Evolutionary conservation across 2,888 invertebrate species (phyloP).

Genomic region (Abrostola tripartita): DNA sequence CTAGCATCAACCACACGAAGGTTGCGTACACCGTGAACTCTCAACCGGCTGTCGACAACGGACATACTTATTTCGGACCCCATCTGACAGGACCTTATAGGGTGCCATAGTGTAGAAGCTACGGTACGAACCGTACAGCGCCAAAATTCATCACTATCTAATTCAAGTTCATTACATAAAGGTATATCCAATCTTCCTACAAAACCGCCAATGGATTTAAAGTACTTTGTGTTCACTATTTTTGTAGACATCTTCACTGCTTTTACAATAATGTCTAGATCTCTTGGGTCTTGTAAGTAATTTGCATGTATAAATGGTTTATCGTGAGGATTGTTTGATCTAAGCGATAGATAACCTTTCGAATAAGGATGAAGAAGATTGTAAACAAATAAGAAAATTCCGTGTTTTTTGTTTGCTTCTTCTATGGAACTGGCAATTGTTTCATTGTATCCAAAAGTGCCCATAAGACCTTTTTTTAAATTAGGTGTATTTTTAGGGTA

Average conservation of each 20-base stretch:
- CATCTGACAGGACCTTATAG: constrained; percentile 89
- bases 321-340: constrained; percentile 23
- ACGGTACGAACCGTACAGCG: constrained; percentile 19
- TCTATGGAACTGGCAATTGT: constrained; percentile 20
- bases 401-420: constrained; percentile 16
- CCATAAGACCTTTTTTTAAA: constrained; percentile 10
- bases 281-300: constrained; percentile 20
- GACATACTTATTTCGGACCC: constrained; percentile 77
- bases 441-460: constrained; percentile 22
- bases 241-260: constrained; percentile 19
- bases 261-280: constrained; percentile 15
- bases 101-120: constrained; percentile 87
- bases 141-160: constrained; percentile 46
- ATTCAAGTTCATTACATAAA: constrained; percentile 32
- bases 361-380: constrained; percentile 28
- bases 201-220: constrained; percentile 20
- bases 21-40: constrained; percentile 85
- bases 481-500: constrained; percentile 20
- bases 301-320: constrained; percentile 25
- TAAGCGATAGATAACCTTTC: constrained; percentile 26
- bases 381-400: constrained; percentile 18
- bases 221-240: constrained; percentile 19
- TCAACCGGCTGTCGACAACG: constrained; percentile 76
- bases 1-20: constrained; percentile 89
- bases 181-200: constrained; percentile 20